phyloP scores from a whole-genome alignment of 2,888 invertebrate genomes.

The Frankliniella fusca region DNA sequence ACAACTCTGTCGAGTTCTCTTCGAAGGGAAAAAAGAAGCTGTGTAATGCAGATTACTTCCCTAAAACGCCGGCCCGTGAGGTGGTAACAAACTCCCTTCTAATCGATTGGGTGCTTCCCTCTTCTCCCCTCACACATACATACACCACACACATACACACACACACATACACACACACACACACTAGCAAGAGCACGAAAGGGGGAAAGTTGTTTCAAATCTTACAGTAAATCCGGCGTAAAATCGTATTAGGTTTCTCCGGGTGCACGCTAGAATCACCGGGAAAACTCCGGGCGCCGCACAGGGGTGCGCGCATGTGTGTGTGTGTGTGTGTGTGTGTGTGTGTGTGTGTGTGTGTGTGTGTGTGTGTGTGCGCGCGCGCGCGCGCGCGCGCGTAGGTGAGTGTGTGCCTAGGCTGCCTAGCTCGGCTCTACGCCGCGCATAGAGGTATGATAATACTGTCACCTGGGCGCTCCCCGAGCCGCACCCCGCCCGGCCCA shows the following conservation, averaged over 20 bases:
- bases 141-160: not conserved
- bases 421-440: not conserved
- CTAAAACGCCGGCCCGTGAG: not conserved
- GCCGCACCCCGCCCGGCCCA: not conserved
- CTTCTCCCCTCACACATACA: not conserved
- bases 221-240: conserved; percentile 63
- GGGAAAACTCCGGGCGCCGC: conserved; percentile 48
- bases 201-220: conserved; percentile 47
- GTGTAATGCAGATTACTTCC: too few species aligned
- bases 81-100: not conserved
- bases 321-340: not conserved
- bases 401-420: too few species aligned
- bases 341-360: not conserved
- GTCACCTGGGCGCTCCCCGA: not conserved
- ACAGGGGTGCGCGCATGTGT: not conserved
- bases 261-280: conserved; percentile 48
- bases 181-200: conserved; percentile 29
- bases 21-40: too few species aligned
- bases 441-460: not conserved
- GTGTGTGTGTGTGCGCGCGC: not conserved
- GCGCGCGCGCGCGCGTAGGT: not conserved
- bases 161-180: not conserved
- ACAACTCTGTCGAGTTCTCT: too few species aligned
- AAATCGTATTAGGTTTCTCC: conserved; percentile 60
- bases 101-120: not conserved